Conservation (phyloP, 2,113 vertebrate genomes). For the Aldabrachelys gigantea region DNA sequence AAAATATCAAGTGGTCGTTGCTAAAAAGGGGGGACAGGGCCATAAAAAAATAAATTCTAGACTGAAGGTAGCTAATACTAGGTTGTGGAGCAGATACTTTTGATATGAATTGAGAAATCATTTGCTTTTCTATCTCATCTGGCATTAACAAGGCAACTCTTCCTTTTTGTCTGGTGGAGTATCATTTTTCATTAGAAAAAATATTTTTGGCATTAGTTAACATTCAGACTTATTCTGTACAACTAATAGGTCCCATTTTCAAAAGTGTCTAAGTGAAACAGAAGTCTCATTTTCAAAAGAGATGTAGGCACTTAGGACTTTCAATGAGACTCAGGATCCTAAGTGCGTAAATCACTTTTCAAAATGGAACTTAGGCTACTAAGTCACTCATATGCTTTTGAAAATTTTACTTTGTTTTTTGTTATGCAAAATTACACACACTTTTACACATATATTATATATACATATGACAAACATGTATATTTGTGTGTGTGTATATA, state of each 20-base stretch:
- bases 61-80: neutral
- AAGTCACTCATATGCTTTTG: too few relatives aligned
- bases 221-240: neutral
- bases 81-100: neutral
- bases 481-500: neutral
- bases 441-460: neutral
- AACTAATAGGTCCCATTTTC: neutral
- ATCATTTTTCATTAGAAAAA: constrained; percentile 16
- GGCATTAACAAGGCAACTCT: neutral
- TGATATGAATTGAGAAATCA: neutral
- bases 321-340: too few relatives aligned
- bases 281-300: neutral
- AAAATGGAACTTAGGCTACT: too few relatives aligned
- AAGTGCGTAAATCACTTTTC: too few relatives aligned
- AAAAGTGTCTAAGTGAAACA: neutral
- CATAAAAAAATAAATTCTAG: neutral
- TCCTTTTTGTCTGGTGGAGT: neutral
- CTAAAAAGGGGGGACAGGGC: neutral
- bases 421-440: neutral
- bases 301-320: neutral
- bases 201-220: neutral
- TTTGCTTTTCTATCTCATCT: constrained; percentile 24
- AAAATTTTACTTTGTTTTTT: neutral
- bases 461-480: neutral
- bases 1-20: neutral